Conservation (phyloP, 2,797 vertebrate species). For the Ceyx erithaca region DNA sequence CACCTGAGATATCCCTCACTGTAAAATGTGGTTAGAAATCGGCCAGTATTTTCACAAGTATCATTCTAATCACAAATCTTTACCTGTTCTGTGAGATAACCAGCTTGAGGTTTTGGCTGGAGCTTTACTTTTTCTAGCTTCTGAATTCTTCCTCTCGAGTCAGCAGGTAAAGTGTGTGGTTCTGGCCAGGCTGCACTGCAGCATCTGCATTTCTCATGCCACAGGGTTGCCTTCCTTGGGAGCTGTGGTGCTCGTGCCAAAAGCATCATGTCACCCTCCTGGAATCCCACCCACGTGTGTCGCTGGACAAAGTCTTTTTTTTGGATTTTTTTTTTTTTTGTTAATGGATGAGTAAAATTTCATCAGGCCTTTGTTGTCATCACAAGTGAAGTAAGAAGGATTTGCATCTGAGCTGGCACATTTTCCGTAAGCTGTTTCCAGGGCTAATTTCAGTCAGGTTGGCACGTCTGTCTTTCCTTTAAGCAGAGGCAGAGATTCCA, state of each 20-base stretch:
- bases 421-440: slow-evolving; percentile 51
- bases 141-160: slow-evolving; percentile 52
- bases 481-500: slow-evolving; percentile 23
- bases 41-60: not conserved
- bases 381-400: slow-evolving; percentile 26
- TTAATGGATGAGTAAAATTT: slow-evolving; percentile 52
- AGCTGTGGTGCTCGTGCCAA: not conserved
- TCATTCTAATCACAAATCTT: not conserved
- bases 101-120: not conserved
- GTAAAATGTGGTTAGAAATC: not conserved
- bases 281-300: slow-evolving; percentile 54
- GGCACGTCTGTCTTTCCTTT: slow-evolving; percentile 35
- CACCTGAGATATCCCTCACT: not conserved
- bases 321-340: not conserved
- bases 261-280: slow-evolving; percentile 46
- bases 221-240: slow-evolving; percentile 21
- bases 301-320: not conserved
- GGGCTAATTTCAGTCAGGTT: slow-evolving; percentile 29
- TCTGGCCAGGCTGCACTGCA: not conserved
- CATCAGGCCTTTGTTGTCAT: slow-evolving; percentile 51
- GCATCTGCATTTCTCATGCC: not conserved
- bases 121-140: not conserved
- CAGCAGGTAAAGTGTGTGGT: slow-evolving; percentile 38
- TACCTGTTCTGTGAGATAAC: not conserved
- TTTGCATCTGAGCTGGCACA: slow-evolving; percentile 60